Conservation (phyloP, 2,797 vertebrate species). For the Danio tinwini region DNA sequence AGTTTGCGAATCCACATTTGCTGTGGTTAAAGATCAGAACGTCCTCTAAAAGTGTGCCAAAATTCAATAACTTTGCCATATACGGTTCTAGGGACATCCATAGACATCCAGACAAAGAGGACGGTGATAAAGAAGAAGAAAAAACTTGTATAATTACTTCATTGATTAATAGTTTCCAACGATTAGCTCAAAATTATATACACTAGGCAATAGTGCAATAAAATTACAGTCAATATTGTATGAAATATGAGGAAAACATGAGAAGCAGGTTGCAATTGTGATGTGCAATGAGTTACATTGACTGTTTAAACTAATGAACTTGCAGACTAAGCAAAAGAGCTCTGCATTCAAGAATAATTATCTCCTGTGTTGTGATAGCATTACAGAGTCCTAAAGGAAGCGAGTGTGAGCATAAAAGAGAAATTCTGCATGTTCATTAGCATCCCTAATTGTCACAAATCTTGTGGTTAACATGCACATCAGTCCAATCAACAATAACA, state of each 20-base stretch:
- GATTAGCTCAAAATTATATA: too few relatives aligned
- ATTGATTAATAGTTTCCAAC: too few relatives aligned
- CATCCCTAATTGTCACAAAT: constrained; percentile 19
- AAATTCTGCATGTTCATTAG: constrained; percentile 27
- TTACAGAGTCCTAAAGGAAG: constrained; percentile 14
- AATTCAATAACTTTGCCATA: too few relatives aligned
- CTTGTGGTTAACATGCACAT: constrained; percentile 10
- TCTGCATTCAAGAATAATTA: constrained; percentile 7
- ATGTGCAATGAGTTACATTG: not conserved
- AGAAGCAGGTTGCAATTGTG: not conserved
- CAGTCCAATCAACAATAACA: constrained; percentile 44
- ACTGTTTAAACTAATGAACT: not conserved
- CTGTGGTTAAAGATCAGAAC: too few relatives aligned
- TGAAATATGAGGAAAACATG: not conserved
- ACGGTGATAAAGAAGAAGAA: too few relatives aligned
- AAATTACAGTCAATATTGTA: not conserved
- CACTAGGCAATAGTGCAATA: too few relatives aligned
- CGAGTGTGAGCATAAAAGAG: not conserved
- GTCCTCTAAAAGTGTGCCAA: too few relatives aligned
- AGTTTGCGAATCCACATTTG: too few relatives aligned
- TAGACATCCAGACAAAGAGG: too few relatives aligned
- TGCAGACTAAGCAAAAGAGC: not conserved
- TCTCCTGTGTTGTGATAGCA: constrained; percentile 1
- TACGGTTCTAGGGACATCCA: too few relatives aligned
- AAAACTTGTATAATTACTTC: too few relatives aligned